These are phyloP conservation scores for Falcaria lacertinaria DNA, from an alignment of 2,888 invertebrate genomes.

Conservation along the genomic window DNA sequence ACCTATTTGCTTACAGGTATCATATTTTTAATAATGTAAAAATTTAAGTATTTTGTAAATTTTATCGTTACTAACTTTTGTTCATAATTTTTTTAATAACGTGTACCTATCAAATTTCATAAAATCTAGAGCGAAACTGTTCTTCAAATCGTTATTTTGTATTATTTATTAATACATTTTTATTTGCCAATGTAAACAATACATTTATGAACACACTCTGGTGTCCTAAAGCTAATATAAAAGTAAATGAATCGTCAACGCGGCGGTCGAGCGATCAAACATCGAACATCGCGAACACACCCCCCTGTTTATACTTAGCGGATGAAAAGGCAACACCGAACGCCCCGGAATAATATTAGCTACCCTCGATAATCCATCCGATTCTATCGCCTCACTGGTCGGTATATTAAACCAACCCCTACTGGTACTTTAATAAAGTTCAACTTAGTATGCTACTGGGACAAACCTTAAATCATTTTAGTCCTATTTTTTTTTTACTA, in stretches of 20 bases:
- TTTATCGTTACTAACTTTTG: no score
- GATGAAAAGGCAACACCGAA: constrained; percentile 79
- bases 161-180: background rate
- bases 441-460: constrained; percentile 23
- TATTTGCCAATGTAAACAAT: constrained; percentile 18
- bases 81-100: no score
- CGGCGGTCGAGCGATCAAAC: constrained; percentile 52
- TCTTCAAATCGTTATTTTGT: no score
- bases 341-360: constrained; percentile 79
- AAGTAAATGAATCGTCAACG: constrained; percentile 68
- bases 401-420: constrained; percentile 38
- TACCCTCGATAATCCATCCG: constrained; percentile 73
- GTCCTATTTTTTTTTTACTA: constrained; percentile 60
- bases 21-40: no score
- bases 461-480: constrained; percentile 28
- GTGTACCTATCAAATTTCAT: no score
- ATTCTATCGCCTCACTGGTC: constrained; percentile 43
- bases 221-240: constrained; percentile 45
- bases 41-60: no score
- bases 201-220: constrained; percentile 15
- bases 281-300: constrained; percentile 71
- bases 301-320: constrained; percentile 78
- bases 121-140: no score
- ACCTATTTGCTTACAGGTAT: no score
- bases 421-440: constrained; percentile 26